A percentile compares a stretch with the other conserved stretches of the same genome.
Evolutionary conservation across 2,113 vertebrate species (phyloP).

Genomic region (Melospiza georgiana): DNA sequence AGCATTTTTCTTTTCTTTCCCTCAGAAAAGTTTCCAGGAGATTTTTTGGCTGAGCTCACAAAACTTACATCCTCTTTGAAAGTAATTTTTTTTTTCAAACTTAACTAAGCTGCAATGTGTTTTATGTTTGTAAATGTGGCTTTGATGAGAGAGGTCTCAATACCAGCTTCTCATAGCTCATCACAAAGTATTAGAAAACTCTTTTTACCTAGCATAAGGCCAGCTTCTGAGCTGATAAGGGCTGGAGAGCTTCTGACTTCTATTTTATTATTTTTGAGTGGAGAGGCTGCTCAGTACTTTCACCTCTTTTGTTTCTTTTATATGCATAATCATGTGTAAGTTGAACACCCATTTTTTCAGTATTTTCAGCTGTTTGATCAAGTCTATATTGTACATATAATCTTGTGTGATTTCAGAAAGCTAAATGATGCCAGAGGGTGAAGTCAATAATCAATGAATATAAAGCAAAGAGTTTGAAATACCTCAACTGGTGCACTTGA

Average conservation of each 20-base stretch:
- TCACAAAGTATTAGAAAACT: not conserved
- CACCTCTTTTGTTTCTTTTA: not conserved
- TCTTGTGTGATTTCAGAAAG: not conserved
- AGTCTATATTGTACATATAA: not conserved
- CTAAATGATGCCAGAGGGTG: not conserved
- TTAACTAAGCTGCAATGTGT: fast-evolving
- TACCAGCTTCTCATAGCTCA: not conserved
- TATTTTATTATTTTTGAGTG: not conserved
- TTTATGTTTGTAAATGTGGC: not conserved
- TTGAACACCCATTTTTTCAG: not conserved
- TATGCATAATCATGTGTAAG: not conserved
- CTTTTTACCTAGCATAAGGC: not conserved
- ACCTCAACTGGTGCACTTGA: not conserved
- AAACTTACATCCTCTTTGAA: not conserved
- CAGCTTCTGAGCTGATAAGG: not conserved
- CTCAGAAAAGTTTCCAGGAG: not conserved
- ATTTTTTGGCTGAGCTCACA: not conserved
- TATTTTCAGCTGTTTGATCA: not conserved
- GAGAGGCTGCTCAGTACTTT: not conserved
- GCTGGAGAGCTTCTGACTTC: not conserved
- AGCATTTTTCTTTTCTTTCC: not conserved
- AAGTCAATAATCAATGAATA: not conserved
- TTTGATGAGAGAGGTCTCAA: not conserved
- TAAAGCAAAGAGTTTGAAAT: not conserved
- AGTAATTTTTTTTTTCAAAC: not conserved